phyloP scores from a whole-genome alignment of 2,113 vertebrate genomes.

The Elephantulus edwardii region DNA sequence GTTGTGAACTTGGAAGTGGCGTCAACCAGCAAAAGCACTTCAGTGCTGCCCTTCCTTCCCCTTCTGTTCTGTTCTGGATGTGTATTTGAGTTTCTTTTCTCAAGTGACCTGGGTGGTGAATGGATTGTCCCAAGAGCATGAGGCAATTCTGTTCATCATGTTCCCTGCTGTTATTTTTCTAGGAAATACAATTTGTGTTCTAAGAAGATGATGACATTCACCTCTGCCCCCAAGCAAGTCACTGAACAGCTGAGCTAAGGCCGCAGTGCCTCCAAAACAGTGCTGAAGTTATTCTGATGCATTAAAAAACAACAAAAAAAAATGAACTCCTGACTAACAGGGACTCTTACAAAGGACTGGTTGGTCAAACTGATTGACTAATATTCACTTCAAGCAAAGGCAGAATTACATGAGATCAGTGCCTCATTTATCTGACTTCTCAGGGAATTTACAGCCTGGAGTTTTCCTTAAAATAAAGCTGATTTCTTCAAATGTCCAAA shows the following conservation, averaged over 20 bases:
- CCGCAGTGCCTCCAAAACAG: constrained; percentile 46
- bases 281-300: constrained; percentile 15
- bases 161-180: constrained; percentile 76
- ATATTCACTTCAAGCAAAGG: background rate
- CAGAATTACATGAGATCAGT: background rate
- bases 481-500: background rate
- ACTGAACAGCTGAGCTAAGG: constrained; percentile 35
- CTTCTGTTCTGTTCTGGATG: constrained; percentile 29
- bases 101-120: constrained; percentile 55
- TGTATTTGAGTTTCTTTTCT: constrained; percentile 63
- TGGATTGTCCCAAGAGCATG: constrained; percentile 60
- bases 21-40: background rate
- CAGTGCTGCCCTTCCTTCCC: background rate
- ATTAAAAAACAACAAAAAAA: too few relatives aligned
- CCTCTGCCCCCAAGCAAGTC: constrained; percentile 16
- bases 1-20: background rate
- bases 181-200: constrained; percentile 72
- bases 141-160: constrained; percentile 71
- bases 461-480: constrained; percentile 39
- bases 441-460: background rate
- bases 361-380: background rate
- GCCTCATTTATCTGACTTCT: constrained; percentile 5
- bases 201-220: constrained; percentile 68
- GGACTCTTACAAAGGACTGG: background rate
- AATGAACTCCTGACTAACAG: constrained; percentile 4